Evolutionary conservation across 2,888 invertebrate species (phyloP), one percentile per base, ranked within the genome.

Genomic region (Andrena dorsata): DNA sequence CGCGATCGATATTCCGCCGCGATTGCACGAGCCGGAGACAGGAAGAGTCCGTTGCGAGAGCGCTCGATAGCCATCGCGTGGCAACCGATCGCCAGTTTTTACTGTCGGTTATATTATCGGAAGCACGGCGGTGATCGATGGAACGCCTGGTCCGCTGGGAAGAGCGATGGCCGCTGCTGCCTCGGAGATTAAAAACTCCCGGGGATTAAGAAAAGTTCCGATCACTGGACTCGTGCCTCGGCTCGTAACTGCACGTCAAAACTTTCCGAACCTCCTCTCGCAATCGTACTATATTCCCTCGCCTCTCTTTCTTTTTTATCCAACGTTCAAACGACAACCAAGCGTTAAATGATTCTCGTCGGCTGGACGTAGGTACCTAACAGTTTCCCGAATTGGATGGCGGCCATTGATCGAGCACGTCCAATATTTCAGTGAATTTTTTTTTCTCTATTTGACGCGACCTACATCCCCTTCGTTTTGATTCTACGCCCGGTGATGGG

Each of bases 71-170:
- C 58, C 70, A 68, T 75, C 81, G 82, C 7, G 41, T 5, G 69
- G 41, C 41, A 56, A 82, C 41, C 66, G 74, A 83, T 82, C 63
- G 32, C 16, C 47, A 47, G 65, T 81, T 76, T 76, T 76, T 66
- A 20, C 66, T 35, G 30, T 53, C 58, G 30, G 53, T 69, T 74
- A 58, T 83, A 77, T 74, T 74, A 77, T 82, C 82, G 71, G 49
- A 51, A 73, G 35, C 66, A 56, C 60, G 60, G 26, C 3, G 56
- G 78, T 82, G 83, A 83, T 83, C 78, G 83, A 83, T 83, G 69
- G 69, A 53, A 64, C 69, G 82, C 60, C 83, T 41, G 69, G 63
- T 72, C 61, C 28, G 69, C 49, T 68, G 8, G 65, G 41, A 76
- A 75, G 82, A 83, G 10, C 83, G 82, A 75, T 75, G 69, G 70